Base-by-base conservation (phyloP, 2,113 vertebrate species). In the Eolophus roseicapilla region DNA sequence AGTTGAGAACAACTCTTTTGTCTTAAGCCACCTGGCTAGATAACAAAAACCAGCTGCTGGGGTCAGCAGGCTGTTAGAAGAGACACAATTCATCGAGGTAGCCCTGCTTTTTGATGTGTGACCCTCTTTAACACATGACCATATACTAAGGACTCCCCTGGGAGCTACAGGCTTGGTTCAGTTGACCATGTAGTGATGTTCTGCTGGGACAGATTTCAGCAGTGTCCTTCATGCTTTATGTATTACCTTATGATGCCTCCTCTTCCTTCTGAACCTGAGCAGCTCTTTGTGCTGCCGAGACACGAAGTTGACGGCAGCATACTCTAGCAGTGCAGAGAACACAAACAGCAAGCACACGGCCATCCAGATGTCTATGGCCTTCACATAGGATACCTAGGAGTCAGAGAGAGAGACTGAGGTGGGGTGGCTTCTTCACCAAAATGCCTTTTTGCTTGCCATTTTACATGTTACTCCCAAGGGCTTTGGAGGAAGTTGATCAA, bases 301-400 rank as follows among this genome's bases (percentile, higher is more conserved):
- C 90, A 99, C 99, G 13, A 99, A 99, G 98, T 99, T 99, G 97
- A 99, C 99, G 0, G 99, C 99, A 7, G 99, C 99, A 0, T 99
- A 99, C 88, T 99, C 99, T 81, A 99, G 98, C 93, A 99, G 98
- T 12, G 99, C 99, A 0, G 99, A 99, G 98, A 99, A 99, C 85
- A 99, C 99, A 46, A 99, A 99, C 69, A 99, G 98, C 98, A 99
- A 97, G 93, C 99, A 99, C 44, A 99, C 99, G 0, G 99, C 99
- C 99, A 99, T 99, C 99, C 99, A 99, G 96, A 99, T 99, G 87
- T 99, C 99, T 69, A 99, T 99, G 97, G 99, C 99, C 96, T 99
- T 99, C 77, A 99, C 99, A 1, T 99, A 99, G 91, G 99, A 99
- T 93, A 99, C 99, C 99, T 99, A 96, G 82, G 68, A 76, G 76